Percentiles rank a stretch among this genome's conserved stretches.
Conservation (phyloP, 2,113 vertebrate genomes). For the Bos taurus region DNA sequence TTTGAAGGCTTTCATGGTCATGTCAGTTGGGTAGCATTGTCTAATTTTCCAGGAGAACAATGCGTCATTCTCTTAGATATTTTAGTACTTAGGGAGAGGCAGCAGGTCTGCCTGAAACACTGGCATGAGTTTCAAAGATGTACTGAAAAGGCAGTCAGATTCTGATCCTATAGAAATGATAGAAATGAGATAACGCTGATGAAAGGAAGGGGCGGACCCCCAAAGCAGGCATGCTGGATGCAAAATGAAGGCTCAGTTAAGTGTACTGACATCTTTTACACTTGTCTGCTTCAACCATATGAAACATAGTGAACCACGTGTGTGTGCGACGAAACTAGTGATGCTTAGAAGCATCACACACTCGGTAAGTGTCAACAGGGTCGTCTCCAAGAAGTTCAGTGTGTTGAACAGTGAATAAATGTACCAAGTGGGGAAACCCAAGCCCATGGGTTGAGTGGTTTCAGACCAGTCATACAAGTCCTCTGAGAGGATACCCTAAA, state of each 20-base stretch:
- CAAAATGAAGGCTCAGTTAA: not conserved
- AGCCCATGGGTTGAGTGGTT: not conserved
- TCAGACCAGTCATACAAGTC: not conserved
- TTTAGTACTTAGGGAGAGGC: slow-evolving; percentile 4
- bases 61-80: slow-evolving; percentile 38
- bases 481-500: not conserved
- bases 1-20: not conserved
- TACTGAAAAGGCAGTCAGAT: not conserved
- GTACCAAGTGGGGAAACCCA: not conserved
- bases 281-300: not conserved
- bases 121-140: slow-evolving; percentile 1
- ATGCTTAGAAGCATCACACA: not conserved
- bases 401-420: not conserved
- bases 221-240: not conserved
- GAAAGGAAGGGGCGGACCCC: not conserved
- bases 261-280: not conserved
- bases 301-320: not conserved
- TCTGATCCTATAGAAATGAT: not conserved
- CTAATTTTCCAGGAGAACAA: slow-evolving; percentile 55
- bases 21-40: slow-evolving; percentile 36
- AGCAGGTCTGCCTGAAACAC: not conserved
- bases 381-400: fast-evolving
- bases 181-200: not conserved
- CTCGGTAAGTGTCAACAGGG: not conserved
- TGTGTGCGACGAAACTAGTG: not conserved